phyloP scores from a whole-genome alignment of 2,888 invertebrate genomes.

The Dermolepida albohirtum region DNA sequence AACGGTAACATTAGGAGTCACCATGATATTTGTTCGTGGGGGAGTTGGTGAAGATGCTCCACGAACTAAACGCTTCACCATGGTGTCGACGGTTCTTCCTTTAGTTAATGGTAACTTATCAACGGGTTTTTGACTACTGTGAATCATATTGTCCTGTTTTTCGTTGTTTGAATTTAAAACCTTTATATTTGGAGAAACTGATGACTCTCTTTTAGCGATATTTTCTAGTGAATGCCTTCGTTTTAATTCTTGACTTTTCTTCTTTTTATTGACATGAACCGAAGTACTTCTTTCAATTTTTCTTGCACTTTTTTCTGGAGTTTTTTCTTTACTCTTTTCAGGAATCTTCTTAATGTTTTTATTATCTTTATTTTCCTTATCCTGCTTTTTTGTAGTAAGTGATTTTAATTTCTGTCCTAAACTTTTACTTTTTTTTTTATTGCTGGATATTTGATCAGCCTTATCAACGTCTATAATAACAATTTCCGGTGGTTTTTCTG shows the following conservation, averaged over 20 bases:
- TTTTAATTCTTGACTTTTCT: conserved; percentile 37
- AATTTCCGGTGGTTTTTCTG: conserved; percentile 55
- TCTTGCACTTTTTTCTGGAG: conserved; percentile 16
- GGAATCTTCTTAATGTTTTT: conserved; percentile 55
- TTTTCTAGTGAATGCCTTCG: conserved; percentile 43
- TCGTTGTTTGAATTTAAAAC: conserved; percentile 64
- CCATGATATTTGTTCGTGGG: conserved; percentile 68
- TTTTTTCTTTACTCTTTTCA: conserved; percentile 41
- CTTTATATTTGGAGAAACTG: conserved; percentile 63
- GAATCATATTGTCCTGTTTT: conserved; percentile 71
- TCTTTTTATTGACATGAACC: conserved; percentile 24
- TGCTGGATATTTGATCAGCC: conserved; percentile 56
- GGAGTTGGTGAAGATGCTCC: conserved; percentile 77
- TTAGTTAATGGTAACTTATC: conserved; percentile 77
- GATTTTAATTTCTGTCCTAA: conserved; percentile 54
- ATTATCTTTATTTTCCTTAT: conserved; percentile 44
- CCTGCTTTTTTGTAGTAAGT: conserved; percentile 51
- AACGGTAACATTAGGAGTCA: conserved; percentile 71
- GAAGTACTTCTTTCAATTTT: conserved; percentile 40
- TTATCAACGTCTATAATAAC: conserved; percentile 64
- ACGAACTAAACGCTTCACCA: conserved; percentile 80
- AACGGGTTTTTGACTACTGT: conserved; percentile 78
- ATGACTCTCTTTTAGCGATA: conserved; percentile 51
- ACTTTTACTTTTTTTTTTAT: conserved; percentile 46
- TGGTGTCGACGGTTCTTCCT: conserved; percentile 80